A percentile compares a stretch with the other conserved stretches of the same genome.
Evolutionary conservation across 1,140 invertebrate species (phyloP).

Genomic region (Trichomalopsis sarcophagae): DNA sequence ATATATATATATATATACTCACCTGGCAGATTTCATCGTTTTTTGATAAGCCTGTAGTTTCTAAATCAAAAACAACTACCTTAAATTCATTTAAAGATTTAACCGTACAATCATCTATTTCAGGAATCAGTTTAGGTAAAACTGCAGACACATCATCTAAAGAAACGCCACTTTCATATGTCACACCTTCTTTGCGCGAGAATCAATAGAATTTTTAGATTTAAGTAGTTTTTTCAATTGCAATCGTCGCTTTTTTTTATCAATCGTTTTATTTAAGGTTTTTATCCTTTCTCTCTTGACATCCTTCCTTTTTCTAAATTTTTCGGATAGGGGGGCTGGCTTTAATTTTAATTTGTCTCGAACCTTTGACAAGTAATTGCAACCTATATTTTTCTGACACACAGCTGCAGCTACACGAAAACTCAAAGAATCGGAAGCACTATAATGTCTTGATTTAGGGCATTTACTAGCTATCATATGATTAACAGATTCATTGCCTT

Average conservation of each 20-base stretch:
- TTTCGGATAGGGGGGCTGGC: background rate
- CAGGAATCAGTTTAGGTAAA: background rate
- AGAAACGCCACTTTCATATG: constrained; percentile 36
- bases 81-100: constrained; percentile 19
- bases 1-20: background rate
- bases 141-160: constrained; percentile 8
- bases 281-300: background rate
- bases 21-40: constrained; percentile 40
- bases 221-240: constrained; percentile 16
- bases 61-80: constrained; percentile 43
- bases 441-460: constrained; percentile 46
- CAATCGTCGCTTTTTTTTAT: constrained; percentile 21
- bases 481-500: constrained; percentile 39
- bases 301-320: background rate
- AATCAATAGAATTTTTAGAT: background rate
- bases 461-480: constrained; percentile 6
- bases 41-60: constrained; percentile 38
- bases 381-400: constrained; percentile 48
- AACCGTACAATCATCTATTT: background rate
- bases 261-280: constrained; percentile 6
- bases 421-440: constrained; percentile 50
- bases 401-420: constrained; percentile 46
- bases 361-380: background rate
- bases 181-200: constrained; percentile 40
- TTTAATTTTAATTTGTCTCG: constrained; percentile 23